Evolutionary conservation across 2,797 vertebrate genomes (phyloP), one percentile per base, ranked within the genome.

Genomic region (Sarcophilus harrisii): DNA sequence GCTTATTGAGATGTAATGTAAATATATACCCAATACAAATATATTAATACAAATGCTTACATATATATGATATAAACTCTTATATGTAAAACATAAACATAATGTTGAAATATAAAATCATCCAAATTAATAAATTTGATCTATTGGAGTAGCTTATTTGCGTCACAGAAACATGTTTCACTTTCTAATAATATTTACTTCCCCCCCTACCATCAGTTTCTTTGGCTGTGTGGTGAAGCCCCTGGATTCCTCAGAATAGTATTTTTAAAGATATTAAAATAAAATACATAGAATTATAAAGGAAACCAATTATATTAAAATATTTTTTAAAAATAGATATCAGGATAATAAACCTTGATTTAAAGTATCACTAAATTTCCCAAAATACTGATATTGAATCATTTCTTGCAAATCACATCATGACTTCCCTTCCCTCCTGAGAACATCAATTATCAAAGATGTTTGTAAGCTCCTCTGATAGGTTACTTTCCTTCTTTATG

Each of bases 181-280:
- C 93, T 97, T 90, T 96, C 55, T 93, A 94, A 96, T 95, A 96
- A 96, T 89, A 60, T 90, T 96, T 96, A 92, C n/a, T 10, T 38
- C 10, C 45, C 1, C 18, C 16, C 6, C 4, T 10, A 27, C 45
- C 73, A 27, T 87, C 4, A 38, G 2, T 73, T 87, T 32, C 38
- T 1, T 4, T 87, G 21, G 9, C 38, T 27, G 1, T 27, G 21
- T 45, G 24, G 10, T 49, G 9, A 45, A 45, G n/a, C 21, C 24
- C 45, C 3, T 87, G 38, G 38, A 87, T 12, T 13, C 24, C 16
- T 87, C 24, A 49, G 73, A 49, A 49, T 27, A 87, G 11, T 4
- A 45, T 81, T 27, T 81, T 45, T 45, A 81, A 73, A n/a, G 2
- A 38, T 5, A 18, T 66, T 66, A 66, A 73, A 81, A 45, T 38